These are phyloP conservation scores for Macrotrachela quadricornifera DNA, from an alignment of 1,140 invertebrate species.

Conservation along the genomic window DNA sequence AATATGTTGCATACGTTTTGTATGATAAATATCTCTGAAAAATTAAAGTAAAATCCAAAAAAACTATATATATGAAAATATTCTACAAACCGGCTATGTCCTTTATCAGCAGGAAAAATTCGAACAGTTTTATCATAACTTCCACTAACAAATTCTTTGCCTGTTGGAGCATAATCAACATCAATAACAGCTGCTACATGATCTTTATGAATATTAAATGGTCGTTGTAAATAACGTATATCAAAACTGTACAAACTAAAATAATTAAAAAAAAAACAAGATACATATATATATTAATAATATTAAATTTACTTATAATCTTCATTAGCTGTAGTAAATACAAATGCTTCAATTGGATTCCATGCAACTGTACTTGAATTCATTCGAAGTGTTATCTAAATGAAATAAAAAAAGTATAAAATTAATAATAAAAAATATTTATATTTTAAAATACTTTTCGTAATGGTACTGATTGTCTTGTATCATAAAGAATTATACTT, in stretches of 20 bases:
- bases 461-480: conserved; percentile 60
- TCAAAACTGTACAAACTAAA: conserved; percentile 71
- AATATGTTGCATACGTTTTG: conserved; percentile 87
- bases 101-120: conserved; percentile 59
- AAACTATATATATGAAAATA: too few species aligned
- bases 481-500: conserved; percentile 83
- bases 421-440: too few species aligned
- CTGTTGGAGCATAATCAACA: conserved; percentile 87
- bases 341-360: conserved; percentile 96
- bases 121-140: conserved; percentile 87
- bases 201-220: conserved; percentile 71
- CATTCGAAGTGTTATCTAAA: conserved; percentile 30
- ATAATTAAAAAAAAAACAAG: too few species aligned
- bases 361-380: conserved; percentile 67
- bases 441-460: conserved; percentile 46
- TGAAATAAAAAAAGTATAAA: too few species aligned
- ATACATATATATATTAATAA: too few species aligned
- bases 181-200: conserved; percentile 75
- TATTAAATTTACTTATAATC: conserved; percentile 51
- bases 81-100: conserved; percentile 19
- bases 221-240: conserved; percentile 54
- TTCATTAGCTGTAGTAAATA: conserved; percentile 86
- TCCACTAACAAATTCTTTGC: conserved; percentile 80
- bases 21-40: conserved; percentile 73
- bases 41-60: too few species aligned